These are phyloP conservation scores for Hemicentrotus pulcherrimus DNA, from an alignment of 35 echinoderm and acorn worm genomes.

Conservation along the genomic window DNA sequence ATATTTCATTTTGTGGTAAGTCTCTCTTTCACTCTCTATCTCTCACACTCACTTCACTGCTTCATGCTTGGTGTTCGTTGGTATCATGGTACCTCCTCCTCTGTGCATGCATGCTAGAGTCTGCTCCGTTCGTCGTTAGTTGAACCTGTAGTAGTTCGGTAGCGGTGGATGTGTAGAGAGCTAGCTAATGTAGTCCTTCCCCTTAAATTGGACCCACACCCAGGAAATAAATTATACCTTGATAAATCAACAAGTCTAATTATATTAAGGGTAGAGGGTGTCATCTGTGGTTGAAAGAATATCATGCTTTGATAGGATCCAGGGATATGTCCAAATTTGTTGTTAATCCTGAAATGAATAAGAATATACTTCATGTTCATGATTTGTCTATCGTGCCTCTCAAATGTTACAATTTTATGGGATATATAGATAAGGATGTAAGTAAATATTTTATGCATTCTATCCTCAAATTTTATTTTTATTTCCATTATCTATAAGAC, in stretches of 20 bases:
- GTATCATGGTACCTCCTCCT: not conserved
- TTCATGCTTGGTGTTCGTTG: not conserved
- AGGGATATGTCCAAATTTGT: too few relatives aligned
- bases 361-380: too few relatives aligned
- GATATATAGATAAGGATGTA: too few relatives aligned
- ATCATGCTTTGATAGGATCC: not conserved
- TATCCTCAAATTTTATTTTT: too few relatives aligned
- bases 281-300: not conserved
- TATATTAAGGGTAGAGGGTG: not conserved
- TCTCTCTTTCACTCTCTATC: not conserved
- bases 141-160: not conserved
- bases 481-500: too few relatives aligned
- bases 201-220: not conserved
- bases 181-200: conserved; percentile 9
- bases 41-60: not conserved
- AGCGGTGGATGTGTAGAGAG: not conserved
- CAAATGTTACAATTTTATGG: too few relatives aligned
- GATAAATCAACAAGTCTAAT: not conserved
- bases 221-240: conserved; percentile 18
- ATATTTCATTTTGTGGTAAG: conserved; percentile 91
- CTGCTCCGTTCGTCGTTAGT: not conserved
- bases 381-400: too few relatives aligned
- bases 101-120: not conserved
- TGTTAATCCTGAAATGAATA: too few relatives aligned
- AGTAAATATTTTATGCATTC: too few relatives aligned